phyloP scores from a whole-genome alignment of 2,113 vertebrate genomes.

The Syngnathus scovelli region DNA sequence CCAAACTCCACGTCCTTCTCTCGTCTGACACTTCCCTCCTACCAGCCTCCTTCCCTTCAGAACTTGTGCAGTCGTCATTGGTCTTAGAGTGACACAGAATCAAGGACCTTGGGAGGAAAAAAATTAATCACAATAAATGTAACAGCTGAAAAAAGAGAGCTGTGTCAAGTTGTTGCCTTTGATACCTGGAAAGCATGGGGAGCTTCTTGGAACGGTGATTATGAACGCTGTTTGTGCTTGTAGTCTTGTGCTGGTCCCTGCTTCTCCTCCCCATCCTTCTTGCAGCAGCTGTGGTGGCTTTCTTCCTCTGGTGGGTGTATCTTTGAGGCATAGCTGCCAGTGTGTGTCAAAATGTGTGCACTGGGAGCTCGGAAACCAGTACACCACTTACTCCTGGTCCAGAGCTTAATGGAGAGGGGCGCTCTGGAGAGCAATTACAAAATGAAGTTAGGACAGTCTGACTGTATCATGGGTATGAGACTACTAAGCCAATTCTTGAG shows the following conservation, averaged over 20 bases:
- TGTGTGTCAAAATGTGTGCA: slow-evolving; percentile 28
- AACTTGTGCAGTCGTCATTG: slow-evolving; percentile 76
- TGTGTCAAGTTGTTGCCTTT: background rate
- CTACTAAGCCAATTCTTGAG: slow-evolving; percentile 34
- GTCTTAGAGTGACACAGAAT: slow-evolving; percentile 81
- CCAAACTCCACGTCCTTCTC: slow-evolving; percentile 35
- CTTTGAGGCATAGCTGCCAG: slow-evolving; percentile 63
- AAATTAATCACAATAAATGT: background rate
- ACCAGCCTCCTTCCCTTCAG: slow-evolving; percentile 69
- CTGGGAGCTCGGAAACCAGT: slow-evolving; percentile 23
- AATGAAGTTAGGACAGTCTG: slow-evolving; percentile 67
- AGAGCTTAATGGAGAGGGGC: slow-evolving; percentile 66
- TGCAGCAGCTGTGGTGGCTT: slow-evolving; percentile 55
- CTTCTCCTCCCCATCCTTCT: slow-evolving; percentile 79
- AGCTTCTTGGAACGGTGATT: slow-evolving; percentile 77
- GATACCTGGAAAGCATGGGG: slow-evolving; percentile 76
- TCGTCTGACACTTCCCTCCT: slow-evolving; percentile 50
- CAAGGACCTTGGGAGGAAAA: slow-evolving; percentile 71
- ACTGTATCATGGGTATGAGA: slow-evolving; percentile 47
- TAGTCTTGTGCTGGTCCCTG: slow-evolving; percentile 33
- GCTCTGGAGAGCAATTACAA: slow-evolving; percentile 72
- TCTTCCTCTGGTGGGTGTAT: slow-evolving; percentile 67
- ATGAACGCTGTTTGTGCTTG: slow-evolving; percentile 51
- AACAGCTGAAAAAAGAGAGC: background rate
- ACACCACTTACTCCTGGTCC: slow-evolving; percentile 50